Conservation (phyloP, 1,140 invertebrate species). For the Helicoverpa zea region DNA sequence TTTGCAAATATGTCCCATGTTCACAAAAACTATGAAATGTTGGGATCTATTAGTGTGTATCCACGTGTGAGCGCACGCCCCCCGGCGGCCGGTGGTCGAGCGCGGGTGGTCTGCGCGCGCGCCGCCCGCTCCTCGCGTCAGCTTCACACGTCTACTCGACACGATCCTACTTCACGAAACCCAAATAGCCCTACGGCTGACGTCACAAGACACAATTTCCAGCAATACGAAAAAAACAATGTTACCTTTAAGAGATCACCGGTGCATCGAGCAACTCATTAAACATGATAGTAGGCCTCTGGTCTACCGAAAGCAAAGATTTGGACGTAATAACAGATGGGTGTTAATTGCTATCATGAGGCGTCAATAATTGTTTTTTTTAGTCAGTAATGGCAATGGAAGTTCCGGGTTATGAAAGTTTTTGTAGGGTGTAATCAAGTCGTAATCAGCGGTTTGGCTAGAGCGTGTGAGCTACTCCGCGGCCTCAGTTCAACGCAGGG, state of each 20-base stretch:
- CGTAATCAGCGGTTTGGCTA: constrained; percentile 78
- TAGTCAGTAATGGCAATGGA: constrained; percentile 75
- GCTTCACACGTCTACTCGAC: constrained; percentile 73
- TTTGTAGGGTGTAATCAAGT: constrained; percentile 82
- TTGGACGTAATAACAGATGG: constrained; percentile 73
- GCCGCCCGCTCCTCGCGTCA: constrained; percentile 69
- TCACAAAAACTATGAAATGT: constrained; percentile 45
- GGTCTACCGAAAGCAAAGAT: constrained; percentile 70
- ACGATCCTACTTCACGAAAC: constrained; percentile 53
- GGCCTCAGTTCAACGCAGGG: constrained; percentile 61
- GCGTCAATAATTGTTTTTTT: constrained; percentile 83
- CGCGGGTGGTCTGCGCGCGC: constrained; percentile 77
- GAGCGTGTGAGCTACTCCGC: constrained; percentile 75
- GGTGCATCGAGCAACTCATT: constrained; percentile 61
- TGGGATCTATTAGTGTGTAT: constrained; percentile 53
- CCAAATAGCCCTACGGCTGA: constrained; percentile 55
- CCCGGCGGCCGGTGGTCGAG: constrained; percentile 67
- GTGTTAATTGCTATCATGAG: constrained; percentile 81
- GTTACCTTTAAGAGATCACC: constrained; percentile 53
- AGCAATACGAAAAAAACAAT: constrained; percentile 43
- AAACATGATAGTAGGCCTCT: constrained; percentile 61
- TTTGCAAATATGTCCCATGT: constrained; percentile 52
- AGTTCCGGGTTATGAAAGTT: constrained; percentile 83
- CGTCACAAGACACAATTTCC: constrained; percentile 56
- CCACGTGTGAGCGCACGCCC: constrained; percentile 65